Base-by-base conservation (phyloP, 2,888 invertebrate genomes). In the Homarus gammarus region DNA sequence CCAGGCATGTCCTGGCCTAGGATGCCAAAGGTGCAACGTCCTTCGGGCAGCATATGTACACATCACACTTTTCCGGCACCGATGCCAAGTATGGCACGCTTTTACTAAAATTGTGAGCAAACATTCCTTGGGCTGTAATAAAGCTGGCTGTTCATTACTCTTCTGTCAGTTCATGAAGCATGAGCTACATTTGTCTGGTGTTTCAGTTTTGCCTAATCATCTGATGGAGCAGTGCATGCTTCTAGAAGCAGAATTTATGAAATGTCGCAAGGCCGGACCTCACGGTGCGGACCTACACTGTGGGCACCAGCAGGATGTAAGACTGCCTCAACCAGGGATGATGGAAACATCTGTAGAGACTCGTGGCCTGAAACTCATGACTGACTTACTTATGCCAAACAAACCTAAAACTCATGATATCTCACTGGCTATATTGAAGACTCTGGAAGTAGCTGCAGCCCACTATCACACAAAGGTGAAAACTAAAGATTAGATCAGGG, bases 91-190 rank as follows among this genome's bases (percentile, higher is more conserved):
- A 18, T 56, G 56, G 49, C 22, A 78, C 3, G 12, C 78, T 3
- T 56, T 78, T 31, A 49, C 6, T 33, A 78, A 56, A 51, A 51
- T 78, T 78, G 56, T 78, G 15, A 49, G 49, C 31, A 56, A 36
- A 22, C 78, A 78, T 56, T 49, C 78, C 56, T 31, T 18, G 31
- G 18, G 8, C 2, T 78, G 78, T 31, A 1, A 22, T 31, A 51
- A 12, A 49, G 49, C 56, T 22, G 33, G 22, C 0, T 78, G 78
- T 33, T 49, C 36, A 36, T 10, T 78, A 51, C n/a, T 33, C 31
- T 78, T 78, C 33, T 78, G 78, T 49, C 78, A 78, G 8, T 78
- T 56, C 22, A 15, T 51, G 49, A 78, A 78, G 78, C 78, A 78
- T 51, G 78, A 78, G n/a, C 56, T 78, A n/a, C 56, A 78, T 27